Percentiles rank a stretch among this genome's conserved stretches.
phyloP scores from a whole-genome alignment of 2,797 vertebrate species.

The Florisuga fusca region DNA sequence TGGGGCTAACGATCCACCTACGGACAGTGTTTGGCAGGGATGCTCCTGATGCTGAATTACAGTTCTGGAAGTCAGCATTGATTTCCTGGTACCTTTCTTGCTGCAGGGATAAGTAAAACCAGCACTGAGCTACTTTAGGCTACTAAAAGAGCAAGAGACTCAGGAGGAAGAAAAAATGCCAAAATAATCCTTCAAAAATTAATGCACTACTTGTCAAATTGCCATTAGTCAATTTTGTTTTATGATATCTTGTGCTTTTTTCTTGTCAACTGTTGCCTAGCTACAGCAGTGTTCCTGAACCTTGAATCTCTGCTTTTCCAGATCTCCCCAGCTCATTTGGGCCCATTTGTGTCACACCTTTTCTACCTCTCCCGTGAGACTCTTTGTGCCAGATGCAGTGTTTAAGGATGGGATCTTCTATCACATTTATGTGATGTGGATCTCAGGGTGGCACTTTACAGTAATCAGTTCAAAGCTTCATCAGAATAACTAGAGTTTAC shows the following conservation, averaged over 20 bases:
- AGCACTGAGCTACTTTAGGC: background rate
- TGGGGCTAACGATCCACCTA: background rate
- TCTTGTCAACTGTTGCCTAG: background rate
- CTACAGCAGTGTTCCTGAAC: background rate
- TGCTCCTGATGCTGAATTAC: background rate
- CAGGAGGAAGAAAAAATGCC: background rate
- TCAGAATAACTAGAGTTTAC: background rate
- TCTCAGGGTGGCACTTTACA: no score
- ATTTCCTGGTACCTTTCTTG: background rate
- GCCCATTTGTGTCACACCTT: background rate
- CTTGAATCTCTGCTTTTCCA: background rate
- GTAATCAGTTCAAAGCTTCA: background rate
- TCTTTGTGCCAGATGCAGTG: background rate
- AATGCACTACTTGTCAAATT: background rate
- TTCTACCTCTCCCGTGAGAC: background rate
- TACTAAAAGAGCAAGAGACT: background rate
- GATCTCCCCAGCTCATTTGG: background rate
- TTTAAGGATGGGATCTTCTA: background rate
- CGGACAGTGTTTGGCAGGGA: background rate
- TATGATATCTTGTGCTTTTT: background rate
- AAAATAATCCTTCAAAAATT: background rate
- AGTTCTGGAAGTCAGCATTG: background rate
- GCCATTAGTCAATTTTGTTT: background rate
- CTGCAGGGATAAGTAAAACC: background rate
- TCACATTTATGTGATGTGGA: accelerated